A percentile compares a stretch with the other conserved stretches of the same genome.
Conservation (phyloP, 2,113 vertebrate genomes). For the Litocranius walleri region DNA sequence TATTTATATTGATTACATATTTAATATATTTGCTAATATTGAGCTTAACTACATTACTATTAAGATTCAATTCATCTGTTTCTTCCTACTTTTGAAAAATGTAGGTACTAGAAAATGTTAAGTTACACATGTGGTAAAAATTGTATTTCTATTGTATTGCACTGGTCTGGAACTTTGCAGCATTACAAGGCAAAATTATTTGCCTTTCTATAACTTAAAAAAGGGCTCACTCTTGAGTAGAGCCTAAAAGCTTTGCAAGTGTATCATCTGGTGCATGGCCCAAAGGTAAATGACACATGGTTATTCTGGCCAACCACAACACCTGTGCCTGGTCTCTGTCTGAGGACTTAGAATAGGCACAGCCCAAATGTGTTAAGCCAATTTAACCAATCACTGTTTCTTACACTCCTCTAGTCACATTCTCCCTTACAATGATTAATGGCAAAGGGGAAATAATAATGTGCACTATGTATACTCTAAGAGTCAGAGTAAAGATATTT, state of each 20-base stretch:
- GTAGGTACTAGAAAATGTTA: not conserved
- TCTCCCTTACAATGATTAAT: not conserved
- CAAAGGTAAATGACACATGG: not conserved
- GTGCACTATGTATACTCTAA: not conserved
- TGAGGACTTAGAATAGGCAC: rapidly evolving
- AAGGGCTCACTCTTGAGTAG: not conserved
- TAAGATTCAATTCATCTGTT: not conserved
- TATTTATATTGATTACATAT: not conserved
- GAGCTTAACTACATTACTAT: not conserved
- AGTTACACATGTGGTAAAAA: not conserved
- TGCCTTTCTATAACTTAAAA: not conserved
- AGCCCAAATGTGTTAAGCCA: not conserved
- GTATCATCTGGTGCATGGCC: rapidly evolving
- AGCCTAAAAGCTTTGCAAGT: not conserved
- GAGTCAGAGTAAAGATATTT: not conserved
- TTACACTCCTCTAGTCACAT: not conserved
- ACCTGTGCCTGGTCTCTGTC: not conserved
- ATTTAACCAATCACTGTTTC: not conserved
- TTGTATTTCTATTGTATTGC: not conserved
- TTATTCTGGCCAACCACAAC: not conserved
- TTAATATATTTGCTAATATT: not conserved
- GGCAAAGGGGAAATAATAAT: not conserved
- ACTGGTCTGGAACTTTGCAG: not conserved
- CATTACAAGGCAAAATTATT: not conserved
- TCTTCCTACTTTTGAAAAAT: not conserved